Base-by-base conservation (phyloP, 2,113 vertebrate genomes). In the Corapipo altera region DNA sequence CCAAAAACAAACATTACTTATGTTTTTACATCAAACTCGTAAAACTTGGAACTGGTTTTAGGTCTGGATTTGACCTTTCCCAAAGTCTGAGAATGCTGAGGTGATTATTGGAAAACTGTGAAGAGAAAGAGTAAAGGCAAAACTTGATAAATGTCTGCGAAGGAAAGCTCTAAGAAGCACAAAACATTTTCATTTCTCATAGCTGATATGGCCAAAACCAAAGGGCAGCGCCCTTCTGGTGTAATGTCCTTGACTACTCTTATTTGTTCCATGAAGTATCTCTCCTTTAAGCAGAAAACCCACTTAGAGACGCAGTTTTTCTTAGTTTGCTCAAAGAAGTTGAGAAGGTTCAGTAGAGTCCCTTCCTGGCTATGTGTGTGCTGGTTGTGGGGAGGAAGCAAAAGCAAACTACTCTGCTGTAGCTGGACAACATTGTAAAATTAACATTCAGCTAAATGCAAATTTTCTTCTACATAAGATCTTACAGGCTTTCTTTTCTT, bases 131-230 rank as follows among this genome's bases (percentile, higher is more conserved):
- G 18, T 74, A 82, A 65, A 85, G 20, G 16, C 30, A 86, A 46
- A 33, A 10, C 15, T 61, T 69, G 5, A 18, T 87, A 85, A 82
- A 66, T 0, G 1, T 61, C 39, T 18, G 27, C 32, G 71, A 32
- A 70, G 11, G 32, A 85, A 73, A 82, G 10, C 7, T 17, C 32
- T 44, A 48, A 75, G 58, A 44, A 91, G n/a, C 43, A 85, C 35
- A 85, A 35, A 79, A 59, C 0, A 0, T 33, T 70, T 91, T 72
- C 0, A 0, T 75, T 57, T 73, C 26, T 7, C 1, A 3, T 16
- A 55, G 39, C 5, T 85, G 54, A 58, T 80, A 51, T 0, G 24
- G n/a, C 51, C 48, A 35, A 70, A 91, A 30, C 4, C 41, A 69
- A 75, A 54, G 46, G 28, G 78, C 15, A 16, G 22, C 13, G 48